A percentile compares a stretch with the other conserved stretches of the same genome.
These are phyloP conservation scores for Ciona savignyi DNA, from an alignment of 23 tunicate genomes.

Conservation along the genomic window DNA sequence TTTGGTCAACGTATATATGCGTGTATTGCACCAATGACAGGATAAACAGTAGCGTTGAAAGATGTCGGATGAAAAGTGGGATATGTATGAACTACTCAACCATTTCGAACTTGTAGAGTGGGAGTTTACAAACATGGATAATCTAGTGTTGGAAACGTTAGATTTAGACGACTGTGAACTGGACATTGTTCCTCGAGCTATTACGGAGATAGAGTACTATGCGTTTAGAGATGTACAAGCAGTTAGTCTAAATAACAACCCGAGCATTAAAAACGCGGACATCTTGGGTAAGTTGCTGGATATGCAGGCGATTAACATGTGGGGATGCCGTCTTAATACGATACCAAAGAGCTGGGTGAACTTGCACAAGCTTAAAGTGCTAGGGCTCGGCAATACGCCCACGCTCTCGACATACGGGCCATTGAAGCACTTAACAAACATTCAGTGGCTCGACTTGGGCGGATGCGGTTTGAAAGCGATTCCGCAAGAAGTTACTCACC, in stretches of 20 bases:
- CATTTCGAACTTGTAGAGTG: constrained; percentile 81
- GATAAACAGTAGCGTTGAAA: not conserved
- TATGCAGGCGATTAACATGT: constrained; percentile 86
- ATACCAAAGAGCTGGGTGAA: constrained; percentile 65
- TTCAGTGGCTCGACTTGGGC: constrained; percentile 85
- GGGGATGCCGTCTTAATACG: constrained; percentile 52
- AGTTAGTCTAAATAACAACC: constrained; percentile 83
- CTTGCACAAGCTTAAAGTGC: constrained; percentile 54
- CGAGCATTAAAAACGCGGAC: constrained; percentile 54
- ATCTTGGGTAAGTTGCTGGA: constrained; percentile 74
- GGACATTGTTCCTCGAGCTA: constrained; percentile 68
- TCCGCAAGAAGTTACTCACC: constrained; percentile 74
- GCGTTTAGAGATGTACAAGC: constrained; percentile 94
- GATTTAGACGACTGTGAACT: constrained; percentile 75
- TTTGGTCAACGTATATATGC: not conserved
- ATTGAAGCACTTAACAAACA: constrained; percentile 38
- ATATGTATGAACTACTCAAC: constrained; percentile 61
- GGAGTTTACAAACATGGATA: constrained; percentile 54
- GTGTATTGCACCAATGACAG: not conserved
- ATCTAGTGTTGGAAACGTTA: constrained; percentile 56
- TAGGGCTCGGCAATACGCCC: constrained; percentile 72
- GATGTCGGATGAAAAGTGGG: constrained; percentile 64
- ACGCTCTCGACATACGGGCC: constrained; percentile 37
- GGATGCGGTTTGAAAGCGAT: constrained; percentile 67
- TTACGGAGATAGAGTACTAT: constrained; percentile 85